Percentiles rank a stretch among this genome's conserved stretches.
These are phyloP conservation scores for Motacilla tschutschensis DNA, from an alignment of 2,113 vertebrate species.

Conservation along the genomic window DNA sequence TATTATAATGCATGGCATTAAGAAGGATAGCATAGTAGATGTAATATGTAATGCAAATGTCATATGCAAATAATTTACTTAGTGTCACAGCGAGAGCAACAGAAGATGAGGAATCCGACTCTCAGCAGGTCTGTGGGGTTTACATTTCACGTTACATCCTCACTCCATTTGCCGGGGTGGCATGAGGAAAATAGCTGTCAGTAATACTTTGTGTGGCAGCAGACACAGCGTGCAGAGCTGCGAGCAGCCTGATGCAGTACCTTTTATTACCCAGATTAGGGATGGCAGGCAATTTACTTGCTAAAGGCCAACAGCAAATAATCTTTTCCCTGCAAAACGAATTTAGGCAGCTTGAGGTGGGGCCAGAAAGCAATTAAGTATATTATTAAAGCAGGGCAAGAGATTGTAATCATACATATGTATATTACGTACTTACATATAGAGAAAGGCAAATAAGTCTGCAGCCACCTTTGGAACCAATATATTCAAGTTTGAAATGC, in stretches of 20 bases:
- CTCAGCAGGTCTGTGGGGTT: not conserved
- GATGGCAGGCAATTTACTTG: slow-evolving; percentile 16
- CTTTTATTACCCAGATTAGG: slow-evolving; percentile 24
- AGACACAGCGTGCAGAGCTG: not conserved
- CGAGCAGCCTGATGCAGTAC: not conserved
- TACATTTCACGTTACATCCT: not conserved
- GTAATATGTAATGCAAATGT: not conserved
- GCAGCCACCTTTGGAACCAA: not conserved
- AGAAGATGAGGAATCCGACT: not conserved
- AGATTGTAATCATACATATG: slow-evolving; percentile 36
- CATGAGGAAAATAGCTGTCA: slow-evolving; percentile 23
- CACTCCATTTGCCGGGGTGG: not conserved
- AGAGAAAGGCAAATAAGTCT: not conserved
- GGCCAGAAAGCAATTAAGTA: not conserved
- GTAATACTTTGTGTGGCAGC: not conserved
- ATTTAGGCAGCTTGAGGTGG: slow-evolving; percentile 14
- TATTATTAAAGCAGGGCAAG: slow-evolving; percentile 21
- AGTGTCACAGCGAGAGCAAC: not conserved
- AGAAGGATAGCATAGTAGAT: not conserved
- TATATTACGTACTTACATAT: not conserved
- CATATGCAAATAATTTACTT: not conserved
- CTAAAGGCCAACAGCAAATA: slow-evolving; percentile 23
- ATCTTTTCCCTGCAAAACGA: not conserved
- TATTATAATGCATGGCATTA: not conserved
- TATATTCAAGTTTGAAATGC: slow-evolving; percentile 19